These are phyloP conservation scores for Drepana arcuata DNA, from an alignment of 1,140 invertebrate species.

Conservation along the genomic window DNA sequence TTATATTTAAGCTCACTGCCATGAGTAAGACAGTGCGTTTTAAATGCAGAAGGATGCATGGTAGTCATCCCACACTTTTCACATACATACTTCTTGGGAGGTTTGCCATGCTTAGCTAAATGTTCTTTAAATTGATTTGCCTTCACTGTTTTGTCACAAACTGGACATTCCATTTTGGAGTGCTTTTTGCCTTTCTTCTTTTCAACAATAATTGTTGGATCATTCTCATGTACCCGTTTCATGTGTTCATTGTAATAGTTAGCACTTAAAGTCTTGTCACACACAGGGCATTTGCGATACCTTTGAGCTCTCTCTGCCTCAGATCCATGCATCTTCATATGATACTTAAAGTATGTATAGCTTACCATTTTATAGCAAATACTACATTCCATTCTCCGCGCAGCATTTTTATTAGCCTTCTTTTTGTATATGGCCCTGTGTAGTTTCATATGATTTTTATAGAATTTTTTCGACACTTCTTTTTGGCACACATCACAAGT, in stretches of 20 bases:
- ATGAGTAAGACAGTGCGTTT: constrained; percentile 16
- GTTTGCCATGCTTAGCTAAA: constrained; percentile 6
- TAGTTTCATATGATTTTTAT: constrained; percentile 8
- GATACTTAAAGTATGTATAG: constrained; percentile 16
- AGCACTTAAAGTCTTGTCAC: constrained; percentile 1
- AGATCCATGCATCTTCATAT: constrained; percentile 14
- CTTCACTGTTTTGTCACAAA: constrained; percentile 15
- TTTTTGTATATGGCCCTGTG: constrained; percentile 10
- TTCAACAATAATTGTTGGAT: too few species aligned
- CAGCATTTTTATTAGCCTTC: constrained; percentile 2
- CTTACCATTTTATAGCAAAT: constrained; percentile 12
- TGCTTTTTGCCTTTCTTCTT: neutral
- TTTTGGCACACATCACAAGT: constrained; percentile 9
- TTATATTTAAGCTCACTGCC: constrained; percentile 17
- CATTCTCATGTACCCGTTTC: constrained; percentile 6
- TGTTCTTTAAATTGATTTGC: constrained; percentile 11
- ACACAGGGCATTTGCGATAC: constrained; percentile 1
- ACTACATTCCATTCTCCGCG: constrained; percentile 14
- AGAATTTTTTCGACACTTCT: constrained; percentile 1
- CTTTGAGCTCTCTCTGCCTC: constrained; percentile 10
- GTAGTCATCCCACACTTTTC: constrained; percentile 18
- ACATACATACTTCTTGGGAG: constrained; percentile 11
- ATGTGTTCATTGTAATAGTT: constrained; percentile 7
- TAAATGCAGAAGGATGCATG: constrained; percentile 9
- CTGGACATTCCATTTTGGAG: constrained; percentile 9